Percentiles rank a stretch among this genome's conserved stretches.
phyloP scores from a whole-genome alignment of 2,113 vertebrate genomes.

The Oreochromis niloticus region DNA sequence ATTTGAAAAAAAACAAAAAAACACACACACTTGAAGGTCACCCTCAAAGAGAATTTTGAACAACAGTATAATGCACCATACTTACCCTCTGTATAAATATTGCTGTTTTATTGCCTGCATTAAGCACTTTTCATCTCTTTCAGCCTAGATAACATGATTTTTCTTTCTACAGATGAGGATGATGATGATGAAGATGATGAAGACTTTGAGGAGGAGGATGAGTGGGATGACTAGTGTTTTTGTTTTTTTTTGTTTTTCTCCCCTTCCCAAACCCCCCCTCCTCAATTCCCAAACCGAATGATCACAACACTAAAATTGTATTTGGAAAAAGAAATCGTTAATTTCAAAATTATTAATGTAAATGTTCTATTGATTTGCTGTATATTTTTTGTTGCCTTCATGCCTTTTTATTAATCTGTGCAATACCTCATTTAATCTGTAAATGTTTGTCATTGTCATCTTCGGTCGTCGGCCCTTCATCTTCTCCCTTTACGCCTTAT shows the following conservation, averaged over 20 bases:
- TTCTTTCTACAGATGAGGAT: conserved; percentile 80
- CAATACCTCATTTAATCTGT: conserved; percentile 99
- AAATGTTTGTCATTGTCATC: conserved; percentile 82
- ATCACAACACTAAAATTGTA: conserved; percentile 85
- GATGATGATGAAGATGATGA: conserved; percentile 95
- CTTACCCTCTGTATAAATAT: neutral
- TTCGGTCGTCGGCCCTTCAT: conserved; percentile 38
- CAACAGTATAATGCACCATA: neutral
- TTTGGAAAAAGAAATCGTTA: conserved; percentile 78
- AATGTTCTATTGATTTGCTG: conserved; percentile 93
- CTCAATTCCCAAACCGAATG: conserved; percentile 38
- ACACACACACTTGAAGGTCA: neutral
- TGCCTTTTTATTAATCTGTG: conserved; percentile 91
- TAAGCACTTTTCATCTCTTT: neutral
- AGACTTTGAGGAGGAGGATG: conserved; percentile 96
- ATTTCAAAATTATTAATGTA: conserved; percentile 88
- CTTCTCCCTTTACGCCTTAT: neutral
- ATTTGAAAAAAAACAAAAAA: neutral
- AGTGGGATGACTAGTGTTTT: conserved; percentile 91
- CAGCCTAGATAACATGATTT: neutral
- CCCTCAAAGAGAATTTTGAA: neutral
- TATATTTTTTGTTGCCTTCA: conserved; percentile 96
- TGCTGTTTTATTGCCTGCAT: neutral
- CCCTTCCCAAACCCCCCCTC: neutral
- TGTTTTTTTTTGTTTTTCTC: neutral